Evolutionary conservation across 2,888 invertebrate species (phyloP), one percentile per base, ranked within the genome.

Genomic region (Strigamia crassipes): DNA sequence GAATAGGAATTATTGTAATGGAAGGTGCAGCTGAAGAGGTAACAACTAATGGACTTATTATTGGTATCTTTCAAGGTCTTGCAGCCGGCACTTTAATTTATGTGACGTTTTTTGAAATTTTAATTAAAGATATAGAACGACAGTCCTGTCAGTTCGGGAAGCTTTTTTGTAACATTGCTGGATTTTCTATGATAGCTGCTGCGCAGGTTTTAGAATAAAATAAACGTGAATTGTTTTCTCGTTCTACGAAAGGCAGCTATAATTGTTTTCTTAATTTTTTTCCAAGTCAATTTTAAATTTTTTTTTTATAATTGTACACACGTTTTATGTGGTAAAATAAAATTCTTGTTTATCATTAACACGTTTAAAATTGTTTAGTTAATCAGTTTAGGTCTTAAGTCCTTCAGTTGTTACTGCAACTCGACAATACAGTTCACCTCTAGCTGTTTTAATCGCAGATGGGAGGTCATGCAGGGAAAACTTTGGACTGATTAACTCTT

Each of bases 31-130:
- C 18, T 34, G 81, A 51, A 15, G 31, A n/a, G 9, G 21, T 21
- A 31, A 38, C 73, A 21, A 27, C 61, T 6, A 42, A 34, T 31
- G 46, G 42, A 8, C 23, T 38, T 18, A 31, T 80, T 31, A 27
- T 83, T 42, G 88, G 88, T 4, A 84, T 89, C 13, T 66, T 90
- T 15, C 94, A 97, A 89, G 96, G 96, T 3, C 89, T 97, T 83
- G 97, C 97, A 0, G 93, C 94, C 78, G 98, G 97, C 15, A 97
- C 97, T 0, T 91, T 98, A 73, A 89, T 98, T 4, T 98, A 97
- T 89, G 96, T 98, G 18, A 96, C 97, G n/a, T 97, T 97, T 90
- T 97, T 97, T 88, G 97, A 98, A 89, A 94, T 97, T 82, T 91
- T 97, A 85, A 92, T 77, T n/a, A 73, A 78, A 38, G 82, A 80